Evolutionary conservation across 64 coral and sea anemone genomes (phyloP).

Genomic region (Stylophora pistillata): DNA sequence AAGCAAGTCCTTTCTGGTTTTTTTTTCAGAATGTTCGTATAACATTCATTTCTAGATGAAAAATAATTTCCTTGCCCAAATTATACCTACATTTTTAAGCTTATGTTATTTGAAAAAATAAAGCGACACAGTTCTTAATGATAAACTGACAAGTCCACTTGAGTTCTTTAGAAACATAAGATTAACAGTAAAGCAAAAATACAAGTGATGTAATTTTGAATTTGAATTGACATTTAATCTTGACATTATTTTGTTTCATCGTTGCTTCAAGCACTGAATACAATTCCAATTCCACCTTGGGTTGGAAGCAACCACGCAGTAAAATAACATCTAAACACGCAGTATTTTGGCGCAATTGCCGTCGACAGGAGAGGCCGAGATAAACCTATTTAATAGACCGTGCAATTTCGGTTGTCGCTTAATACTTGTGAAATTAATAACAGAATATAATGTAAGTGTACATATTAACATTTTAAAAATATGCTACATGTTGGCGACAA

Average conservation of each 20-base stretch:
- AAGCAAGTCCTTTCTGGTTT: no score
- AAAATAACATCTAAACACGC: conserved; percentile 3
- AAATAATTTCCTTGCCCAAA: no score
- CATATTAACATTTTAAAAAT: not conserved
- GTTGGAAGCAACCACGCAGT: conserved; percentile 1
- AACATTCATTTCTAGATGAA: no score
- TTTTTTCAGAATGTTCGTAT: no score
- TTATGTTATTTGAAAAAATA: not conserved
- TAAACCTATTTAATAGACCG: conserved; percentile 4
- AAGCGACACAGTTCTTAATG: not conserved
- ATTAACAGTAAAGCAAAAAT: not conserved
- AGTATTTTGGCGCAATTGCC: not conserved
- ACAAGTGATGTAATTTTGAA: conserved; percentile 5
- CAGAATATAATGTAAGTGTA: not conserved
- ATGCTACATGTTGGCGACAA: not conserved
- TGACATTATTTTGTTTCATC: conserved; percentile 2
- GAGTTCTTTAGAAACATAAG: not conserved
- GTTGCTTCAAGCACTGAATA: not conserved
- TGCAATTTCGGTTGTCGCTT: not conserved
- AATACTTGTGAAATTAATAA: not conserved
- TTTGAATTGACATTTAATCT: conserved; percentile 9
- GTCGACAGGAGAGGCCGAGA: not conserved
- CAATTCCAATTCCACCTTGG: not conserved
- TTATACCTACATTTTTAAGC: no score
- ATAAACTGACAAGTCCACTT: not conserved